Percentiles rank a stretch among this genome's conserved stretches.
Conservation (phyloP, 2,888 invertebrate genomes). For the Teinopalpus imperialis region DNA sequence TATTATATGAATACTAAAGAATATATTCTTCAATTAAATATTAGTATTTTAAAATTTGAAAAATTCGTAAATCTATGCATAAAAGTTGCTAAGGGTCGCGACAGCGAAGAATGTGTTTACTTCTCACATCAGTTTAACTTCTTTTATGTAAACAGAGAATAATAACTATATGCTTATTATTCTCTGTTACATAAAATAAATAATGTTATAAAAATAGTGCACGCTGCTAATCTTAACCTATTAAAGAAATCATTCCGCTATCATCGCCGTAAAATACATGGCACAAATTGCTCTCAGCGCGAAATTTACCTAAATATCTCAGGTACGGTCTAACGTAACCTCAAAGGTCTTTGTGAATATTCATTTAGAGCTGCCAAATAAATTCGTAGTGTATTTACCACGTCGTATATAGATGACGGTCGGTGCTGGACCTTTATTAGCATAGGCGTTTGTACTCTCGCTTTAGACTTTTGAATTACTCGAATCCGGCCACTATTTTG, state of each 20-base stretch:
- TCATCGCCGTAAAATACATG: conserved; percentile 7
- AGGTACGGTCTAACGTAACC: conserved; percentile 4
- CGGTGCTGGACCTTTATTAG: conserved; percentile 2
- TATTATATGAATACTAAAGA: no score
- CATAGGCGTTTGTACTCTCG: conserved; percentile 7
- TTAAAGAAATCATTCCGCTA: conserved; percentile 7
- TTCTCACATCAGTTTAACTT: no score
- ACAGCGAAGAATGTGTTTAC: no score
- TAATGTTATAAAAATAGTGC: no score
- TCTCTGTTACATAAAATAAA: no score
- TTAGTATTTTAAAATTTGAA: no score
- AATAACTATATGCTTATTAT: no score
- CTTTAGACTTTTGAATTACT: not conserved
- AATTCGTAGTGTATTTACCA: conserved; percentile 16
- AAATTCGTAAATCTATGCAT: no score
- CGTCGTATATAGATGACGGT: conserved; percentile 4
- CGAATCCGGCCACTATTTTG: not conserved
- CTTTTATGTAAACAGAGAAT: no score
- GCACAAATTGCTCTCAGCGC: conserved; percentile 2
- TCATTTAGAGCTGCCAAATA: conserved; percentile 19
- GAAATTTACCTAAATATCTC: conserved; percentile 11
- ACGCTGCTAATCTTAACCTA: not conserved
- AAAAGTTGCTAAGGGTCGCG: no score
- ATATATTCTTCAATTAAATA: no score
- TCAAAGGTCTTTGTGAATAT: conserved; percentile 23